Percentiles rank a stretch among this genome's conserved stretches.
These are phyloP conservation scores for Onthophagus taurus DNA, from an alignment of 1,140 invertebrate genomes.

Conservation along the genomic window DNA sequence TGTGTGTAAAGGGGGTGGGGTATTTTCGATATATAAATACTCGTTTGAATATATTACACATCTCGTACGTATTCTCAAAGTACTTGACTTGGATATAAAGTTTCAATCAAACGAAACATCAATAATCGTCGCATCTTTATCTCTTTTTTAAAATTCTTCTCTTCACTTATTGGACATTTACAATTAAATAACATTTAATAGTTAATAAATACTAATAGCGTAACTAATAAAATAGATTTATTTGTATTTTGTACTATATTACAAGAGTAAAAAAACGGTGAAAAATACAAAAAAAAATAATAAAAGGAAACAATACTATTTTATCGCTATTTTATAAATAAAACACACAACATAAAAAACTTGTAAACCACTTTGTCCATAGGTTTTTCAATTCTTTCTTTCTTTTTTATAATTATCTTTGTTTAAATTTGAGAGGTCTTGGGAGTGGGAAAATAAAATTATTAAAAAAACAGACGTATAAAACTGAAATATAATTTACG, in stretches of 20 bases:
- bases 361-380: constrained; percentile 13
- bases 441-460: constrained; percentile 4
- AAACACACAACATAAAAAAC: constrained; percentile 10
- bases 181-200: constrained; percentile 12
- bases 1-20: too few relatives aligned
- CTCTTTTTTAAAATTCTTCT: too few relatives aligned
- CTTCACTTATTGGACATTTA: constrained; percentile 10
- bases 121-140: too few relatives aligned
- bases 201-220: constrained; percentile 12
- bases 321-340: constrained; percentile 11
- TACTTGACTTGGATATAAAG: too few relatives aligned
- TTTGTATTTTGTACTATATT: constrained; percentile 12
- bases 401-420: too few relatives aligned
- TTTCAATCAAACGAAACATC: too few relatives aligned
- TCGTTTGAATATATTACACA: too few relatives aligned
- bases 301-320: constrained; percentile 2
- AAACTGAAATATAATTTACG: constrained; percentile 36
- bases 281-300: constrained; percentile 8
- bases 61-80: too few relatives aligned
- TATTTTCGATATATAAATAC: too few relatives aligned
- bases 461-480: constrained; percentile 21
- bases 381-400: too few relatives aligned
- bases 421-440: not conserved
- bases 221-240: constrained; percentile 13
- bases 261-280: constrained; percentile 13